Evolutionary conservation across 1,140 invertebrate genomes (phyloP).

Genomic region (Amyelois transitella): DNA sequence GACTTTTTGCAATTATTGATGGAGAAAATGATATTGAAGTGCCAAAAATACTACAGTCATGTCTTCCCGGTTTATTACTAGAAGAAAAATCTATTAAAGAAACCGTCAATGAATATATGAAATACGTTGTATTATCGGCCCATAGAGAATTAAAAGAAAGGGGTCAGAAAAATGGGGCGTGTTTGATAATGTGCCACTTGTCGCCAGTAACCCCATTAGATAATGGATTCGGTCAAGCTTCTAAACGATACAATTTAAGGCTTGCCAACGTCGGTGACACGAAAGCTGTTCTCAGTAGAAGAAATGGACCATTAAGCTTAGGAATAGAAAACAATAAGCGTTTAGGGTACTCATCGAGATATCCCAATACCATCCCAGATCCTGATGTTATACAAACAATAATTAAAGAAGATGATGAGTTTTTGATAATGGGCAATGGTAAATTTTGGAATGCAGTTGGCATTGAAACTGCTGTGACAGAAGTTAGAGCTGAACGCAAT

Average conservation of each 20-base stretch:
- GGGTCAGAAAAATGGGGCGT: constrained; percentile 81
- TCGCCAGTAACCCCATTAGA: constrained; percentile 71
- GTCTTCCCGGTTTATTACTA: constrained; percentile 83
- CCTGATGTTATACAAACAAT: constrained; percentile 83
- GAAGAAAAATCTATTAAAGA: constrained; percentile 88
- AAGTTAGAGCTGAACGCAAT: constrained; percentile 83
- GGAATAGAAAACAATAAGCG: constrained; percentile 76
- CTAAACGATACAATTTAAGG: constrained; percentile 78
- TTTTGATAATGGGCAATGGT: constrained; percentile 85
- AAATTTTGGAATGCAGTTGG: constrained; percentile 86
- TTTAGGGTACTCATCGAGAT: constrained; percentile 78
- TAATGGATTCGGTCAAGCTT: constrained; percentile 61
- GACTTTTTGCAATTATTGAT: constrained; percentile 88
- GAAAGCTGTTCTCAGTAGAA: constrained; percentile 80
- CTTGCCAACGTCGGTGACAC: constrained; percentile 84
- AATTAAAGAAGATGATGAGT: constrained; percentile 87
- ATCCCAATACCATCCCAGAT: constrained; percentile 81
- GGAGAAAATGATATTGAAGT: constrained; percentile 82
- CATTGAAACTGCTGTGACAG: constrained; percentile 82
- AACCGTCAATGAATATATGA: constrained; percentile 86
- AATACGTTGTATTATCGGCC: constrained; percentile 85
- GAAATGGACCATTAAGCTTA: constrained; percentile 76
- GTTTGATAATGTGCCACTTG: constrained; percentile 84
- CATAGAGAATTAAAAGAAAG: constrained; percentile 84
- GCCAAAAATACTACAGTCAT: constrained; percentile 80